phyloP scores from a whole-genome alignment of 2,888 invertebrate genomes.

The Carterocephalus palaemon region DNA sequence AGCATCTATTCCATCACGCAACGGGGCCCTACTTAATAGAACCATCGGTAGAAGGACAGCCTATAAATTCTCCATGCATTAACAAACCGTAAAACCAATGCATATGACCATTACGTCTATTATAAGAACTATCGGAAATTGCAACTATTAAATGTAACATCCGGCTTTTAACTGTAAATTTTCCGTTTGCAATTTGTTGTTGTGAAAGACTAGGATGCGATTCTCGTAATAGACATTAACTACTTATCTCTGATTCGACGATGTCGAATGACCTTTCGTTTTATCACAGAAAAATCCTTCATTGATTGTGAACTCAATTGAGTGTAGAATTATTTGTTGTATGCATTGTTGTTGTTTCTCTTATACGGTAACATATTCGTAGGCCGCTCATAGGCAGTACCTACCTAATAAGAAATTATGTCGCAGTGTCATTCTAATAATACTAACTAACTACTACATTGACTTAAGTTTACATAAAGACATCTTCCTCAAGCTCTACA shows the following conservation, averaged over 20 bases:
- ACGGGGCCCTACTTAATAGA: constrained; percentile 15
- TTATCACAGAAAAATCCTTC: too few relatives aligned
- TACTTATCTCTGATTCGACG: background rate
- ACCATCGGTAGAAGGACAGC: constrained; percentile 27
- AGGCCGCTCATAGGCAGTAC: too few relatives aligned
- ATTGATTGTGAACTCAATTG: too few relatives aligned
- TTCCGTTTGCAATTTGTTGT: constrained; percentile 73
- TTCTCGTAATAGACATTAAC: constrained; percentile 29
- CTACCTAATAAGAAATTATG: too few relatives aligned
- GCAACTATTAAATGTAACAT: constrained; percentile 66
- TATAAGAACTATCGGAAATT: constrained; percentile 69
- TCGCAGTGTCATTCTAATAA: too few relatives aligned
- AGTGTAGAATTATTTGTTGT: too few relatives aligned
- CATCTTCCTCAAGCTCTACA: too few relatives aligned
- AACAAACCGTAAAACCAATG: constrained; percentile 47
- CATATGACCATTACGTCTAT: constrained; percentile 54
- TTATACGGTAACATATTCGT: too few relatives aligned
- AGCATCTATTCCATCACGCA: constrained; percentile 20
- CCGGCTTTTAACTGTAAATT: constrained; percentile 77
- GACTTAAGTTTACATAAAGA: too few relatives aligned
- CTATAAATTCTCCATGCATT: constrained; percentile 42
- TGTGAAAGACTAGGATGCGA: constrained; percentile 36
- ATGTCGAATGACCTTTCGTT: background rate
- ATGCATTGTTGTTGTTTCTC: too few relatives aligned
- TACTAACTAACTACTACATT: too few relatives aligned